These are phyloP conservation scores for Papilio elwesi DNA, from an alignment of 2,888 invertebrate species.

Conservation along the genomic window DNA sequence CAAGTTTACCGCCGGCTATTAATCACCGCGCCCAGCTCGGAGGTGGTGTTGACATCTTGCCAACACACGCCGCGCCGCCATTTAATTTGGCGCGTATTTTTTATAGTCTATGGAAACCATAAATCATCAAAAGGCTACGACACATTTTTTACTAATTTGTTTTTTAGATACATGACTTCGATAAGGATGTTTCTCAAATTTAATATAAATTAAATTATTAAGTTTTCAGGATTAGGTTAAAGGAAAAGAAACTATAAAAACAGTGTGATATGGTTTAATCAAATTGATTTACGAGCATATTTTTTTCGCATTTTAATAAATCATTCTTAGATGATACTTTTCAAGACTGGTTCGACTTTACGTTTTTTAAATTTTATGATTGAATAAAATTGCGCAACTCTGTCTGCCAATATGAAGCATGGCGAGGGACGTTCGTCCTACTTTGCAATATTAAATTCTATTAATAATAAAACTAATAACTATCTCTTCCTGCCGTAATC, in stretches of 20 bases:
- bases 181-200: neutral
- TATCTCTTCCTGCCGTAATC: neutral
- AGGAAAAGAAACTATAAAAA: neutral
- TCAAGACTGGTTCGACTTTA: too few relatives aligned
- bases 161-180: constrained; percentile 7
- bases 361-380: too few relatives aligned
- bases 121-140: constrained; percentile 41
- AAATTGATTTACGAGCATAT: too few relatives aligned
- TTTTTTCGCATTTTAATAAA: too few relatives aligned
- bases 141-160: constrained; percentile 27
- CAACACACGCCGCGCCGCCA: constrained; percentile 49
- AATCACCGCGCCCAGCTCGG: constrained; percentile 53
- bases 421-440: too few relatives aligned
- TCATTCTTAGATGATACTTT: too few relatives aligned
- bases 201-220: neutral
- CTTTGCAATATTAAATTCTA: neutral
- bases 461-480: neutral
- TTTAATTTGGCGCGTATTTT: constrained; percentile 49
- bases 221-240: neutral
- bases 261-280: neutral
- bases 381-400: too few relatives aligned
- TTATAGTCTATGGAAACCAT: constrained; percentile 41
- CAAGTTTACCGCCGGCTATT: constrained; percentile 53
- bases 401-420: too few relatives aligned
- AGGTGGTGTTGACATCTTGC: constrained; percentile 54